Conservation (phyloP, 1,140 invertebrate genomes). For the Chironomus tepperi region DNA sequence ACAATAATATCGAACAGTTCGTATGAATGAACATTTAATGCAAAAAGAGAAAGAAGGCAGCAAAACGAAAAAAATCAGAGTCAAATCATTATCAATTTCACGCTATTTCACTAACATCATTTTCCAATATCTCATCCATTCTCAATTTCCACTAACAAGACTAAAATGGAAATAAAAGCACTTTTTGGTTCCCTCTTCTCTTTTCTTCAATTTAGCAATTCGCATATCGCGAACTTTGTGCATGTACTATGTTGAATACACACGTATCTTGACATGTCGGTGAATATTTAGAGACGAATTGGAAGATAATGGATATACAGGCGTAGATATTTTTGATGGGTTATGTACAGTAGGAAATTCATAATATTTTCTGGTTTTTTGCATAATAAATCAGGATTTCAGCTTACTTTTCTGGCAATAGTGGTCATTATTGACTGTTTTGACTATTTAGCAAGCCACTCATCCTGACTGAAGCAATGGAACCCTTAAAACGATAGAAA, state of each 20-base stretch:
- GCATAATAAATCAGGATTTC: too few species aligned
- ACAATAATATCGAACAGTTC: neutral
- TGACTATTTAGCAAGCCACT: too few species aligned
- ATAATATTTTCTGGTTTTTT: too few species aligned
- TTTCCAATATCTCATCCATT: neutral
- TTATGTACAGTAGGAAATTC: too few species aligned
- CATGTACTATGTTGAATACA: neutral
- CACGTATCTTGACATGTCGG: neutral
- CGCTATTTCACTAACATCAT: slow-evolving; percentile 7
- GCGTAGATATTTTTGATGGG: too few species aligned
- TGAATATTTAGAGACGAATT: slow-evolving; percentile 12
- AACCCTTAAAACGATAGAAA: too few species aligned
- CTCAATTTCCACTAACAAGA: neutral
- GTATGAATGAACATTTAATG: neutral
- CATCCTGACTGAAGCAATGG: too few species aligned
- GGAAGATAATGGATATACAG: neutral
- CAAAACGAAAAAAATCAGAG: neutral
- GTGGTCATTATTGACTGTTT: too few species aligned
- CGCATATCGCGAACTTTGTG: neutral
- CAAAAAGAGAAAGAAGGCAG: neutral
- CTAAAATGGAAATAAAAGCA: neutral
- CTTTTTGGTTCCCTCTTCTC: neutral
- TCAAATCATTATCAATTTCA: slow-evolving; percentile 8
- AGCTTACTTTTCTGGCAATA: too few species aligned
- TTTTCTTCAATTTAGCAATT: neutral